Evolutionary conservation across 2,888 invertebrate species (phyloP).

Genomic region (Sarcophaga variegata): DNA sequence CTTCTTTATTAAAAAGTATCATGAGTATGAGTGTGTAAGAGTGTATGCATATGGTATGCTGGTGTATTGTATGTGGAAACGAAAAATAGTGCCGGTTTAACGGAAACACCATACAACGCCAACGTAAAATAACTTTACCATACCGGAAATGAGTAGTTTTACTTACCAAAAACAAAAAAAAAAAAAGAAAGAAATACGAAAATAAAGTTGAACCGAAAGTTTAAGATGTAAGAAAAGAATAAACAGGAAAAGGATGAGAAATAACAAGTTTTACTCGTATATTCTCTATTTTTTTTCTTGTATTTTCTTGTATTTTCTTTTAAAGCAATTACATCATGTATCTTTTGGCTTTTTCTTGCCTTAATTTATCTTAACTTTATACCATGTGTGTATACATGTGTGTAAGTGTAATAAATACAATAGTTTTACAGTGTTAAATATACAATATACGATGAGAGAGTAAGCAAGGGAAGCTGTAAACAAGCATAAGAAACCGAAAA

Average conservation of each 20-base stretch:
- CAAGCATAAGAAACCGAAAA: no score
- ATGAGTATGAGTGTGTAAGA: no score
- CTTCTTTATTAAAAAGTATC: no score
- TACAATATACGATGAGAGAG: neutral
- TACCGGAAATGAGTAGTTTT: conserved; percentile 45
- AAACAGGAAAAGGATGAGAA: neutral
- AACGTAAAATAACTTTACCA: conserved; percentile 18
- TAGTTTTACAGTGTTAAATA: neutral
- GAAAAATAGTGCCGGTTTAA: conserved; percentile 24
- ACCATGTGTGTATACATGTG: neutral
- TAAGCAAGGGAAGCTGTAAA: no score
- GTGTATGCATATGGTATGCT: no score
- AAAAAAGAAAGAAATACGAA: neutral
- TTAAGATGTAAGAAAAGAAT: neutral
- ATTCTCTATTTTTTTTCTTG: neutral
- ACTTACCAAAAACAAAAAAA: neutral
- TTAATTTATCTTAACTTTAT: neutral
- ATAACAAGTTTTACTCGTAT: conserved; percentile 19
- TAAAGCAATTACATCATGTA: neutral
- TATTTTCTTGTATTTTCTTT: neutral
- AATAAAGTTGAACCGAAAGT: neutral
- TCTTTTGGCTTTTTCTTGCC: neutral
- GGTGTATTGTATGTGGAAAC: no score
- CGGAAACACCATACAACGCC: neutral
- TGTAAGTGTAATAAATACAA: neutral